Conservation (phyloP, 2,888 invertebrate genomes). For the Cataglyphis cursor region DNA sequence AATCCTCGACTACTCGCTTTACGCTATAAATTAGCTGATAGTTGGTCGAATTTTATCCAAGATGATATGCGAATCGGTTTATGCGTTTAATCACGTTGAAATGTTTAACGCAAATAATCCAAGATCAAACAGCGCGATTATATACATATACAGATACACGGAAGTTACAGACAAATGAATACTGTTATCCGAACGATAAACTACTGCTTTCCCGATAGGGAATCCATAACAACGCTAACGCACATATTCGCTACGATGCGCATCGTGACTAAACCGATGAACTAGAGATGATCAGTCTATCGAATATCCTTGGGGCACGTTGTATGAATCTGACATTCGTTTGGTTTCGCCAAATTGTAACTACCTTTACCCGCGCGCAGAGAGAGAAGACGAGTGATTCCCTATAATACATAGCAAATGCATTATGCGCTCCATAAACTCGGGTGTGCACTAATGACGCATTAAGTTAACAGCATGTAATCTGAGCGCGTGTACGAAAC, state of each 20-base stretch:
- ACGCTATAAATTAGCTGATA: slow-evolving; percentile 44
- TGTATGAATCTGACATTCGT: slow-evolving; percentile 70
- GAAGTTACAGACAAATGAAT: slow-evolving; percentile 25
- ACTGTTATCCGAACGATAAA: slow-evolving; percentile 42
- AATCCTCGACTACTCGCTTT: slow-evolving; percentile 38
- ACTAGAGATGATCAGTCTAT: slow-evolving; percentile 65
- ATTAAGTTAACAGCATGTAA: slow-evolving; percentile 44
- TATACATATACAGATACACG: not conserved
- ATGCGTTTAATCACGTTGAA: slow-evolving; percentile 52
- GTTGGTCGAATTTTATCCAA: slow-evolving; percentile 48
- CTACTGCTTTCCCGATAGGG: slow-evolving; percentile 16
- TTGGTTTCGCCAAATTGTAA: slow-evolving; percentile 55
- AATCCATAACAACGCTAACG: slow-evolving; percentile 38
- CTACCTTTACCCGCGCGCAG: slow-evolving; percentile 30
- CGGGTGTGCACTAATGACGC: slow-evolving; percentile 41
- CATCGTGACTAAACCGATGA: slow-evolving; percentile 51
- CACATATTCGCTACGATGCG: slow-evolving; percentile 9
- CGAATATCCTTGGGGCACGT: slow-evolving; percentile 72
- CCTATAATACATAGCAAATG: slow-evolving; percentile 40
- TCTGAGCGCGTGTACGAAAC: slow-evolving; percentile 30
- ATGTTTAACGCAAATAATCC: slow-evolving; percentile 53
- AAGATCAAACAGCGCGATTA: slow-evolving; percentile 49
- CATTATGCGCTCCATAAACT: slow-evolving; percentile 51
- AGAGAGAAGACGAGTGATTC: slow-evolving; percentile 44
- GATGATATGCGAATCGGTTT: slow-evolving; percentile 40